Conservation (phyloP, 2,797 vertebrate species). For the Bufotes viridis region DNA sequence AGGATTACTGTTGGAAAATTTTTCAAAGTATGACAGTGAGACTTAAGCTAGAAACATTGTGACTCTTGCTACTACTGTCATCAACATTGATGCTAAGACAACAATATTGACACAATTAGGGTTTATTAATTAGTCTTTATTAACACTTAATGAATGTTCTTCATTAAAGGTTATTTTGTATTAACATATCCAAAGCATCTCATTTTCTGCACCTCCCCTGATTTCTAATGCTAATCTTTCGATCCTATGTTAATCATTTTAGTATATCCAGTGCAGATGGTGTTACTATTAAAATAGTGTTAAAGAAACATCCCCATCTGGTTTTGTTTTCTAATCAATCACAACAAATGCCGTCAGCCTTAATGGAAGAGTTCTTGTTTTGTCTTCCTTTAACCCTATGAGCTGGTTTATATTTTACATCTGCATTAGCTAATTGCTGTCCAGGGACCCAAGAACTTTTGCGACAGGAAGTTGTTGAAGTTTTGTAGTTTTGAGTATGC, state of each 20-base stretch:
- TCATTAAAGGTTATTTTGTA: slow-evolving; percentile 2
- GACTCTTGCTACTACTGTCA: background rate
- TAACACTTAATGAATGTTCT: slow-evolving; percentile 4
- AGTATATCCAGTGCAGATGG: slow-evolving; percentile 45
- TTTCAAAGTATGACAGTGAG: background rate
- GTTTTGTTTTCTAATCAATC: slow-evolving; percentile 50
- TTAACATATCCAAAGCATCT: slow-evolving; percentile 4
- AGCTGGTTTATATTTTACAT: background rate
- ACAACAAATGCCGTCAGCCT: slow-evolving; percentile 35
- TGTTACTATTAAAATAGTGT: slow-evolving; percentile 39
- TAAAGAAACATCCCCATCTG: slow-evolving; percentile 48
- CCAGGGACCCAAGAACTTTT: slow-evolving; percentile 18
- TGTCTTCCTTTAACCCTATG: slow-evolving; percentile 32
- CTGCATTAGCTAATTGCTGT: slow-evolving; percentile 30
- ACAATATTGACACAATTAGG: slow-evolving; percentile 28
- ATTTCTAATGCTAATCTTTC: slow-evolving; percentile 24
- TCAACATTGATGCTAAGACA: background rate
- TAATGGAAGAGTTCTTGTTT: background rate
- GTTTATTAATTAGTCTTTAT: slow-evolving; percentile 31
- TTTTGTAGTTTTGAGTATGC: slow-evolving; percentile 8
- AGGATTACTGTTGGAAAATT: background rate
- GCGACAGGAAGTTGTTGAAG: slow-evolving; percentile 22
- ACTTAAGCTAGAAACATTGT: background rate
- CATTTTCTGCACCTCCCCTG: background rate
- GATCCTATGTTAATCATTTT: slow-evolving; percentile 45